Conservation (phyloP, 1,140 invertebrate species). For the Micrasema longulum region DNA sequence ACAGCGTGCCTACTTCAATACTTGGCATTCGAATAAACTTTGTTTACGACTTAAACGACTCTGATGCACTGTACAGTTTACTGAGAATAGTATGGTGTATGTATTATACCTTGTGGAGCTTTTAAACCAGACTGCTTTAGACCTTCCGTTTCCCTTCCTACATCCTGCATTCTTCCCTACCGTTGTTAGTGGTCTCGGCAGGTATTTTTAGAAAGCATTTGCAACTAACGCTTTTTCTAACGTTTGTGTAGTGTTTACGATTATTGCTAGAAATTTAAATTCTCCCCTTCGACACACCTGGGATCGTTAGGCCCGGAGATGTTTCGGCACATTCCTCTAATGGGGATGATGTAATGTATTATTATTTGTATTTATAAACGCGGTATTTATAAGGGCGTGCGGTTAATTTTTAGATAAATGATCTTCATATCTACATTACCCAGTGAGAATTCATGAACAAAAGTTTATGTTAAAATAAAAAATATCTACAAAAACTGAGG, state of each 20-base stretch:
- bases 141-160: conserved; percentile 33
- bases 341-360: conserved; percentile 34
- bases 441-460: too few relatives aligned
- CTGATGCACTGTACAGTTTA: neutral
- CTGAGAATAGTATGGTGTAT: neutral
- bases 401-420: too few relatives aligned
- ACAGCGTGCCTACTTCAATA: neutral
- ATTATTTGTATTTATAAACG: too few relatives aligned
- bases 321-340: conserved; percentile 35
- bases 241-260: conserved; percentile 39
- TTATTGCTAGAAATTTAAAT: conserved; percentile 46
- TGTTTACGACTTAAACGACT: conserved; percentile 18
- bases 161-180: conserved; percentile 35
- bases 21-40: conserved; percentile 17
- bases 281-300: conserved; percentile 40
- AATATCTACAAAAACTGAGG: too few relatives aligned
- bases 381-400: too few relatives aligned
- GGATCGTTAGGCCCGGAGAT: conserved; percentile 44
- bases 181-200: conserved; percentile 21
- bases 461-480: too few relatives aligned
- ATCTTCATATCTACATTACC: too few relatives aligned
- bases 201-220: conserved; percentile 54
- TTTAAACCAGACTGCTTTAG: conserved; percentile 30
- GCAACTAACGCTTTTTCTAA: conserved; percentile 13
- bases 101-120: neutral